Evolutionary conservation across 2,797 vertebrate genomes (phyloP), one percentile per base, ranked within the genome.

Genomic region (Myotis findleyi): DNA sequence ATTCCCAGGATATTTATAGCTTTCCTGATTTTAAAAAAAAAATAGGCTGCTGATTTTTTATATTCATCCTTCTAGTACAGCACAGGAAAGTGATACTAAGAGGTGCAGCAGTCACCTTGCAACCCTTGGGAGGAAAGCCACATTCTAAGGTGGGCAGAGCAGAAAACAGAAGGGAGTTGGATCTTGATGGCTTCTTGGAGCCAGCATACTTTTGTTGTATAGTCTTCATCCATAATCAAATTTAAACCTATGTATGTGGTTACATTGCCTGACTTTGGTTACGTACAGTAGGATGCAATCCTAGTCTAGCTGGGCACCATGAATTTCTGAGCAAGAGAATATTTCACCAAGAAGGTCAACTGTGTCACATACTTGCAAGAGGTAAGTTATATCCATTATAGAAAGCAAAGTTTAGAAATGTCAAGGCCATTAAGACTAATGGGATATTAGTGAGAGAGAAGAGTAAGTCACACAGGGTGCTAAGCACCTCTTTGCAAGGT

Each of bases 391-490:
- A 91, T 47, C 25, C 68, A 82, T 77, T 83, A 72, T 27, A 91
- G 71, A 86, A 86, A 27, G 53, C 38, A 80, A 83, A 51, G 30
- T 90, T 81, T 69, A 81, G 30, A 96, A 90, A 88, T 59, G 49
- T 68, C 76, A 76, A 88, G 33, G 27, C 3, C 49, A 55, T 84
- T 79, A 83, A 69, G 36, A 80, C n/a, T 49, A 87, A 93, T 5
- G 57, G 16, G n/a, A 38, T 83, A 75, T 71, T 27, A 53, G 64
- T 51, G 66, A 84, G 41, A 90, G 14, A 57, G n/a, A 49, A 55
- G 47, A 27, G 6, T 55, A 85, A 59, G 20, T 16, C 64, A 73
- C 33, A 77, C 13, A 27, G 20, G 3, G 0, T 27, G 18, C 17
- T 47, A 53, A 79, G 47, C 23, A 49, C 21, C 72, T 57, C 72